Conservation (phyloP, 2,888 invertebrate species). For the Papilio protenor region DNA sequence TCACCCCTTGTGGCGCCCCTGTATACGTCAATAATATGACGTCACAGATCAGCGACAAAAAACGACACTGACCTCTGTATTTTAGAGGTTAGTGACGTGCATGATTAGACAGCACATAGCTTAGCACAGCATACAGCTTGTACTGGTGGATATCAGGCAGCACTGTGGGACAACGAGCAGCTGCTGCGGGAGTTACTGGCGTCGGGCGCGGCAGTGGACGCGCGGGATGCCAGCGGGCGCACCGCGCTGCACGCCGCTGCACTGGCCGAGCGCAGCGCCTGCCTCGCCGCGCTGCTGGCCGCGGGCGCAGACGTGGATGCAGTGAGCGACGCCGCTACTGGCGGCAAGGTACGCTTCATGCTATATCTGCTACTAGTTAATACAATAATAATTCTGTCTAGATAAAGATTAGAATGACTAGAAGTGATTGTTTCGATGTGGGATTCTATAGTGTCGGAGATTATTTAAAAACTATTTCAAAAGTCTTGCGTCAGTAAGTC, state of each 20-base stretch:
- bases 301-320: constrained; percentile 90
- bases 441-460: not conserved
- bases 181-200: constrained; percentile 91
- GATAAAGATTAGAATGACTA: not conserved
- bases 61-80: not conserved
- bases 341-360: constrained; percentile 82
- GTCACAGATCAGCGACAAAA: not conserved
- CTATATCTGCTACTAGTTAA: not conserved
- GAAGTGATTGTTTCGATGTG: not conserved
- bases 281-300: constrained; percentile 88
- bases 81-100: not conserved
- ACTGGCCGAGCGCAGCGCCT: constrained; percentile 89
- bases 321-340: constrained; percentile 88
- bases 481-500: not conserved
- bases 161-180: constrained; percentile 95
- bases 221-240: constrained; percentile 89
- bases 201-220: constrained; percentile 87
- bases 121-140: not conserved
- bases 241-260: constrained; percentile 94
- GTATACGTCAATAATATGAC: not conserved
- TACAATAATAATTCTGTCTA: not conserved
- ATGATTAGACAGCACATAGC: not conserved
- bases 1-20: too few relatives aligned
- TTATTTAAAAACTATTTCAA: not conserved
- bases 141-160: constrained; percentile 84